Evolutionary conservation across 2,888 invertebrate genomes (phyloP), one percentile per base, ranked within the genome.

Genomic region (Chelonus formosanus): DNA sequence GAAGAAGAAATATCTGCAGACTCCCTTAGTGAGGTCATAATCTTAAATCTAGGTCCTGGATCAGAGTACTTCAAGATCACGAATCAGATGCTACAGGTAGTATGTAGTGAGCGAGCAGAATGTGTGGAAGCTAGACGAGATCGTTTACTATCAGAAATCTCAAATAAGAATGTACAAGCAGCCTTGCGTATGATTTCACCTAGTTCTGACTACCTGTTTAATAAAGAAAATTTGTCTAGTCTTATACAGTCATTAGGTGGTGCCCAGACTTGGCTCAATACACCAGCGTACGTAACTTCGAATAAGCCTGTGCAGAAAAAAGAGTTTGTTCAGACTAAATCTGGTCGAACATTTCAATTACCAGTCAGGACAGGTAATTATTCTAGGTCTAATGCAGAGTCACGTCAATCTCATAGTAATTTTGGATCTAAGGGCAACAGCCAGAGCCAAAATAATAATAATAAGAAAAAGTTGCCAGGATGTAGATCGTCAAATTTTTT

Each of bases 101-200:
- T 72, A 10, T 73, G 71, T 57, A 72, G 68, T 3, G 70, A 72
- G 52, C 61, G 71, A 53, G 67, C 70, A 0, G 67, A 69, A 40
- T 69, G 69, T 45, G 67, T 69, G 20, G 65, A 72, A 10, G 54
- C 3, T 1, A 58, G 72, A 35, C 45, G 71, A 10, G 65, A 68
- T 5, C 56, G 67, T 3, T 7, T 72, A 0, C 36, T 73, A 5
- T n/a, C 20, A 3, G 68, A 69, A 4, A 3, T 71, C 7, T 55
- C 64, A 3, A 73, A 71, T 20, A 68, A 64, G 47, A 67, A 67
- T 31, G 65, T 71, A 43, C 69, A 63, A 40, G 65, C 45, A 20
- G 69, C 70, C 3, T 34, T 72, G 32, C 58, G 53, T 1, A 59
- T 57, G 32, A 43, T 70, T 60, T 67, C 68, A 5, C 72, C 68